Percentiles rank a stretch among this genome's conserved stretches.
Conservation (phyloP, 2,888 invertebrate species). For the Philopedon plagiatum region DNA sequence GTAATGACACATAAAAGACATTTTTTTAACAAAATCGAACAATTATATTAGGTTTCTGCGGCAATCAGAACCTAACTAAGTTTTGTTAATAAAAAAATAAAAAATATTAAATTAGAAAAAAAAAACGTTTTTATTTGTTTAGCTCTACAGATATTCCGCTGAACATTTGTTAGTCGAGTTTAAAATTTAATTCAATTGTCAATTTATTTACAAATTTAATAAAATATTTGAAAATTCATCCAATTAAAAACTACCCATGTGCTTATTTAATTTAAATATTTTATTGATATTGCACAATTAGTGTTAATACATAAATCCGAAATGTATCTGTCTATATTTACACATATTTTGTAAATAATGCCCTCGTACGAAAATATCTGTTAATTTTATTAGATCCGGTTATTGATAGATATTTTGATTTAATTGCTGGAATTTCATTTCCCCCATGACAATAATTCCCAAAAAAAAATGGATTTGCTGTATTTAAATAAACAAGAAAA, state of each 20-base stretch:
- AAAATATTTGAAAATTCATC: background rate
- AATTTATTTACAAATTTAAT: background rate
- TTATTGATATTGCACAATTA: background rate
- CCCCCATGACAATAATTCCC: no score
- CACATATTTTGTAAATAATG: constrained; percentile 3
- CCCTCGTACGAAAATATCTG: background rate
- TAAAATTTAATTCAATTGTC: background rate
- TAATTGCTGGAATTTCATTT: no score
- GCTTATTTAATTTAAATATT: background rate
- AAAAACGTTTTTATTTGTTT: no score
- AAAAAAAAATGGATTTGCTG: no score
- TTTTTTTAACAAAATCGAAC: no score
- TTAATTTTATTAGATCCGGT: background rate
- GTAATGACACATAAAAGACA: no score
- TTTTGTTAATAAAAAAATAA: no score
- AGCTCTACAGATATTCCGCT: no score
- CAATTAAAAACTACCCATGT: background rate
- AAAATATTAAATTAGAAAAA: no score
- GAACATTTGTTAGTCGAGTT: background rate
- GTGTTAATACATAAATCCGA: background rate
- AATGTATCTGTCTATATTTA: background rate
- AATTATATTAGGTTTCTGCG: no score
- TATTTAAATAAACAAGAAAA: no score
- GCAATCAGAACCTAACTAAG: no score
- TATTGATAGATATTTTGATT: background rate